Evolutionary conservation across 2,888 invertebrate genomes (phyloP).

Genomic region (Geophilus truncorum): DNA sequence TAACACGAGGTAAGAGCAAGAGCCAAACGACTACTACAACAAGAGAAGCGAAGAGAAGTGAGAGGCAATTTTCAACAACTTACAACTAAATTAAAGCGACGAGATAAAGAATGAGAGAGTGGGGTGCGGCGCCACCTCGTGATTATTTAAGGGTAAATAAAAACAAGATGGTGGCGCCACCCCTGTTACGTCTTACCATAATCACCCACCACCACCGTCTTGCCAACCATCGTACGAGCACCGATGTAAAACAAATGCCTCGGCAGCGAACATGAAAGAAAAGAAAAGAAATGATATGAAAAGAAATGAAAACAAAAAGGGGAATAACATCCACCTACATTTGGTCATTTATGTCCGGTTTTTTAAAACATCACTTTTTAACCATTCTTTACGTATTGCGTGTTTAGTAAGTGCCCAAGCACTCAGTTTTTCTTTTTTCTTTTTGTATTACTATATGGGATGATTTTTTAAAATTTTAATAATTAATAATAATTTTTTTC

Average conservation of each 20-base stretch:
- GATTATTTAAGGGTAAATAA: background rate
- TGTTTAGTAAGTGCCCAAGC: background rate
- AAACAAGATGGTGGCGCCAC: background rate
- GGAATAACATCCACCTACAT: background rate
- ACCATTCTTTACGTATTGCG: background rate
- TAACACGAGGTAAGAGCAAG: background rate
- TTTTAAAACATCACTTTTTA: background rate
- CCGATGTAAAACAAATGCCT: conserved; percentile 16
- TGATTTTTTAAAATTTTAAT: background rate
- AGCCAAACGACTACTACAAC: background rate
- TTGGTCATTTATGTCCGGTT: background rate
- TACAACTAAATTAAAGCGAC: background rate
- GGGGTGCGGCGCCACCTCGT: background rate
- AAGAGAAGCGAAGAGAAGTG: background rate
- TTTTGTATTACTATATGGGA: background rate
- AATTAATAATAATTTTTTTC: background rate
- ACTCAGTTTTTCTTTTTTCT: background rate
- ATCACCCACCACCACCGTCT: background rate
- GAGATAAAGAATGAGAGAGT: background rate
- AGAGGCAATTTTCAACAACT: background rate
- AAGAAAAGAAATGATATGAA: too few species aligned
- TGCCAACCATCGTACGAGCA: conserved; percentile 15
- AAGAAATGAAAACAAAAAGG: background rate
- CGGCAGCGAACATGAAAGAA: too few species aligned
- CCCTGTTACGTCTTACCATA: background rate